Conservation (phyloP, 1,140 invertebrate genomes). For the Papilio dardanus region DNA sequence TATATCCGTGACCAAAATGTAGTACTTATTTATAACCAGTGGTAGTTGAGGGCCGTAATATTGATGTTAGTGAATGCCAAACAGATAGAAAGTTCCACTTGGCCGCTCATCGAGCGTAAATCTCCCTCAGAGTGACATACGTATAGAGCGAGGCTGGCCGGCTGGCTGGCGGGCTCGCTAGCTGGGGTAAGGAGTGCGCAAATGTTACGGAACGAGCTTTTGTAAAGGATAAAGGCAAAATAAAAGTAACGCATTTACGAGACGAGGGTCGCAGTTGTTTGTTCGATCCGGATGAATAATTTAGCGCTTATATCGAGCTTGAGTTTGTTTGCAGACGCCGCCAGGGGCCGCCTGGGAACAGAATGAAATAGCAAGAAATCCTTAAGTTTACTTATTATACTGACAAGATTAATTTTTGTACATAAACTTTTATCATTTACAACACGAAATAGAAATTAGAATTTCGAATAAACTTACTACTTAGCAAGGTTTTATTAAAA, state of each 20-base stretch:
- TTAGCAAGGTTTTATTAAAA: no score
- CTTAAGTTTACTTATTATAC: neutral
- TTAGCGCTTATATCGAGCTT: slow-evolving; percentile 32
- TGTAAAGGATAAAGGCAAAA: slow-evolving; percentile 34
- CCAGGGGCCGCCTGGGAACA: neutral
- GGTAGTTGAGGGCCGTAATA: neutral
- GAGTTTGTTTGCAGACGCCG: slow-evolving; percentile 23
- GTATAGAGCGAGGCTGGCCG: neutral
- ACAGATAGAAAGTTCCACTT: neutral
- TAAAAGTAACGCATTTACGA: slow-evolving; percentile 32
- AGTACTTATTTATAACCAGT: no score
- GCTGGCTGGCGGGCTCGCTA: neutral
- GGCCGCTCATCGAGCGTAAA: neutral
- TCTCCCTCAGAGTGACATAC: neutral
- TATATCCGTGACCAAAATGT: no score
- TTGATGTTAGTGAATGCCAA: neutral
- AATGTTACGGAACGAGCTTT: slow-evolving; percentile 1
- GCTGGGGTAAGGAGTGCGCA: slow-evolving; percentile 6
- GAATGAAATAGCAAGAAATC: neutral
- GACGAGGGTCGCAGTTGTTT: slow-evolving; percentile 32
- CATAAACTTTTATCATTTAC: neutral
- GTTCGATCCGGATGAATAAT: slow-evolving; percentile 31
- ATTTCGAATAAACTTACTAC: no score
- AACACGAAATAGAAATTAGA: no score
- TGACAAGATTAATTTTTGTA: neutral